Conservation (phyloP, 2,797 vertebrate species). For the Acipenser transmontanus region DNA sequence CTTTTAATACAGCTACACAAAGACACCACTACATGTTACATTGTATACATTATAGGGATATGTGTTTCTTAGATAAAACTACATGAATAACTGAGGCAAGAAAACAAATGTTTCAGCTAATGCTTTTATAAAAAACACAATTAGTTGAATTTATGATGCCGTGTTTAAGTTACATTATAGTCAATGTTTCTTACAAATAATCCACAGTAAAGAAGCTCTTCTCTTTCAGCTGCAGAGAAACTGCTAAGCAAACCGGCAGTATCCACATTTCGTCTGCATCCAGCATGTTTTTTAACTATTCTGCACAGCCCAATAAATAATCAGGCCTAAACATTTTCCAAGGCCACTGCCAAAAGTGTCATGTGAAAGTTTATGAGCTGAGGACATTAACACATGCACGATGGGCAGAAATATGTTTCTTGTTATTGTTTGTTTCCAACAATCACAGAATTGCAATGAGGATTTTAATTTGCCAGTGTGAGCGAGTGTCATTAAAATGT, state of each 20-base stretch:
- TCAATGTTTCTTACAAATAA: no score
- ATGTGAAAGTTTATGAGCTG: neutral
- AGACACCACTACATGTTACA: no score
- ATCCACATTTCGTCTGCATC: neutral
- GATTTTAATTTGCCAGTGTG: neutral
- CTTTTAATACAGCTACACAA: no score
- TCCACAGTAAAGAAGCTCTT: neutral
- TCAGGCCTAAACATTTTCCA: neutral
- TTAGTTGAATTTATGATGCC: no score
- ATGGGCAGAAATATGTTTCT: conserved; percentile 1
- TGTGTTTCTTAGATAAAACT: no score
- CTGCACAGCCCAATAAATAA: neutral
- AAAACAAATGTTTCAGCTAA: no score
- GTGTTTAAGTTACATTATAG: no score
- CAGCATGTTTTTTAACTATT: neutral
- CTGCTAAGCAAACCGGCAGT: neutral
- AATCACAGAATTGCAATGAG: neutral
- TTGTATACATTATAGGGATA: no score
- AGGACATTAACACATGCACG: neutral
- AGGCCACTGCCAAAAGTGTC: neutral
- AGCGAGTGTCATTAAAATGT: neutral
- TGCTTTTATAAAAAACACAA: no score
- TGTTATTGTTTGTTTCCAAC: conserved; percentile 3
- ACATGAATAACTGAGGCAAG: no score
- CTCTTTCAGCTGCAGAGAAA: neutral